Conservation (phyloP, 2,113 vertebrate genomes). For the Pseudopodoces humilis region DNA sequence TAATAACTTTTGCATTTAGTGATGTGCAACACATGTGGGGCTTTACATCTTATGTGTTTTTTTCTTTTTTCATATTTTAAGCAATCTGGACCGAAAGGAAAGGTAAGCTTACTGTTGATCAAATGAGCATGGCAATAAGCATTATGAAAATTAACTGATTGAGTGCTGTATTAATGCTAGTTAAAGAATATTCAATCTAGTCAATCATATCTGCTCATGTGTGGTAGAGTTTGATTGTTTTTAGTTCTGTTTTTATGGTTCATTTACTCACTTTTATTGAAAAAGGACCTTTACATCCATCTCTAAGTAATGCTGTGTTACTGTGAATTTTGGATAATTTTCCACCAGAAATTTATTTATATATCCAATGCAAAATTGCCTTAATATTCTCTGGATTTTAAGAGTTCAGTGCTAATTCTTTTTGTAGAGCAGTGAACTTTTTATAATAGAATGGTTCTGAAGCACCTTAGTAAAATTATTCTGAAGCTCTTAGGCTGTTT, state of each 20-base stretch:
- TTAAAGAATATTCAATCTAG: not conserved
- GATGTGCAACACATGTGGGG: constrained; percentile 30
- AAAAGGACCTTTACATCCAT: not conserved
- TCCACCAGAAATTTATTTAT: not conserved
- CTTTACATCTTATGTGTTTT: constrained; percentile 66
- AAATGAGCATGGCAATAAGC: constrained; percentile 54
- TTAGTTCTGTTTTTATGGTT: not conserved
- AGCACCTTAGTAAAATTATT: not conserved
- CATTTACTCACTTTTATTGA: not conserved
- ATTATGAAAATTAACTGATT: not conserved
- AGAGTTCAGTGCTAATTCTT: not conserved
- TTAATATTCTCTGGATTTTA: not conserved
- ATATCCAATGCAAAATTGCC: not conserved
- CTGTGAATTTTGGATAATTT: not conserved
- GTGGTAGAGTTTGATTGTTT: not conserved
- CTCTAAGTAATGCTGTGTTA: not conserved
- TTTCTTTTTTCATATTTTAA: constrained; percentile 73
- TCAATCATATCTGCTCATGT: not conserved
- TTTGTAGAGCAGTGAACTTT: not conserved
- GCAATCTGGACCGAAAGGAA: constrained; percentile 85
- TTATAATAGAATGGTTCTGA: not conserved
- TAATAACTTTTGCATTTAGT: constrained; percentile 5
- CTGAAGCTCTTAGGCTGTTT: not conserved
- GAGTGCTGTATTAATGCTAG: not conserved
- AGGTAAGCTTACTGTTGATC: constrained; percentile 77